A percentile compares a stretch with the other conserved stretches of the same genome.
Evolutionary conservation across 2,888 invertebrate genomes (phyloP).

Genomic region (Baccha elongata): DNA sequence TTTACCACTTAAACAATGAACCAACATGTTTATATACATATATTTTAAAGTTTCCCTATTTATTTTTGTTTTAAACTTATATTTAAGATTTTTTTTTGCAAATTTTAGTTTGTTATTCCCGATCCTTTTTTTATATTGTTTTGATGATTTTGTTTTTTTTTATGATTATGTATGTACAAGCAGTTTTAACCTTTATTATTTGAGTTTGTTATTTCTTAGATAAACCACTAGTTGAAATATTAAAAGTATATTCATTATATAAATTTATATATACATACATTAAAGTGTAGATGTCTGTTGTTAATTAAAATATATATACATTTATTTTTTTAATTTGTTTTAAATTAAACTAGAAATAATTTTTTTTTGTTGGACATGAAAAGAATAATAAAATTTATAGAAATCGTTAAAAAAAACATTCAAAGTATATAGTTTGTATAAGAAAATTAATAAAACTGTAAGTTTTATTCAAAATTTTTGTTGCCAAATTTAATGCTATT

Average conservation of each 20-base stretch:
- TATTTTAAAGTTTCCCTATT: neutral
- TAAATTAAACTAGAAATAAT: conserved; percentile 55
- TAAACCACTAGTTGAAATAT: conserved; percentile 75
- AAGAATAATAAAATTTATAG: conserved; percentile 30
- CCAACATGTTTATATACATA: conserved; percentile 19
- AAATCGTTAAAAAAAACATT: conserved; percentile 36
- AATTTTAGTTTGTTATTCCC: conserved; percentile 74
- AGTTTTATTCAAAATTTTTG: conserved; percentile 41
- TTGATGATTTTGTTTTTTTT: conserved; percentile 51
- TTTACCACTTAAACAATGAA: conserved; percentile 45
- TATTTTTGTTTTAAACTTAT: conserved; percentile 22
- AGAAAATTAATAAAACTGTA: conserved; percentile 46
- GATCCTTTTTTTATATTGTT: conserved; percentile 62
- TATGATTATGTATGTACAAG: conserved; percentile 57
- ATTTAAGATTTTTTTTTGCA: conserved; percentile 47
- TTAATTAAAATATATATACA: conserved; percentile 75
- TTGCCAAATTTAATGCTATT: conserved; percentile 23
- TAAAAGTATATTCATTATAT: conserved; percentile 74
- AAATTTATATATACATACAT: conserved; percentile 76
- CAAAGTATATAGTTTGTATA: conserved; percentile 70
- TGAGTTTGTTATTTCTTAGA: conserved; percentile 75
- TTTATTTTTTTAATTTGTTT: conserved; percentile 38
- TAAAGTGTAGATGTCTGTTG: conserved; percentile 80
- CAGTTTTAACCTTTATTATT: conserved; percentile 73
- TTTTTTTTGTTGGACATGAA: conserved; percentile 9